Conservation (phyloP, 2,888 invertebrate species). For the Brachyptera risi region DNA sequence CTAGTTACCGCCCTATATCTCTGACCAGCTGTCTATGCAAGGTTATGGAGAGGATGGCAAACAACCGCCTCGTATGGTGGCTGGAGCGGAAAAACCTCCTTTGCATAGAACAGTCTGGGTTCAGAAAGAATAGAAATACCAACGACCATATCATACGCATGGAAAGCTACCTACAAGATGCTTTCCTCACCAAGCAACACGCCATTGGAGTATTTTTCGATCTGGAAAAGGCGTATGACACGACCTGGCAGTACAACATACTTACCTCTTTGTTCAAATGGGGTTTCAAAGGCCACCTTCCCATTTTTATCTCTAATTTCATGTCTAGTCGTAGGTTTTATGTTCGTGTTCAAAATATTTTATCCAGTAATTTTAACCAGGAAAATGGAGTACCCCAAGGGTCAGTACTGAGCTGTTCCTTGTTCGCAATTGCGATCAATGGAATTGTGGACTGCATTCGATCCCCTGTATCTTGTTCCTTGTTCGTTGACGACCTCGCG, state of each 20-base stretch:
- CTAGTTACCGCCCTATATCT: slow-evolving; percentile 35
- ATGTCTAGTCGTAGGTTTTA: slow-evolving; percentile 8
- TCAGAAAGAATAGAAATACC: no score
- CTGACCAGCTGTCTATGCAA: slow-evolving; percentile 37
- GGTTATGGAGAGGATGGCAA: slow-evolving; percentile 35
- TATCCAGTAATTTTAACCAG: slow-evolving; percentile 25
- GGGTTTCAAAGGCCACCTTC: slow-evolving; percentile 32
- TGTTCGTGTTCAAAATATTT: slow-evolving; percentile 9
- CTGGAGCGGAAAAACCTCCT: slow-evolving; percentile 32
- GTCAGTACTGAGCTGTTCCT: no score
- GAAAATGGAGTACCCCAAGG: no score
- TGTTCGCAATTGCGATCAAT: no score
- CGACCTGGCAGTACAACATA: slow-evolving; percentile 31
- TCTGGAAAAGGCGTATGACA: slow-evolving; percentile 30
- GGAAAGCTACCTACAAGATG: slow-evolving; percentile 32
- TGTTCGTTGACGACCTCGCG: slow-evolving; percentile 22
- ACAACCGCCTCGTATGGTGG: slow-evolving; percentile 33
- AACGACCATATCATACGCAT: no score
- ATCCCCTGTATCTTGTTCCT: no score
- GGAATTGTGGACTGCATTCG: slow-evolving; percentile 13
- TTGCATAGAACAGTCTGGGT: no score
- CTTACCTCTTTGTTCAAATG: slow-evolving; percentile 29
- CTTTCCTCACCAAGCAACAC: slow-evolving; percentile 32
- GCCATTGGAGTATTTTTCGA: slow-evolving; percentile 34
- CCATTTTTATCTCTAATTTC: no score